Percentiles rank a stretch among this genome's conserved stretches.
Conservation (phyloP, 2,888 invertebrate species). For the Caenorhabditis doughertyi region DNA sequence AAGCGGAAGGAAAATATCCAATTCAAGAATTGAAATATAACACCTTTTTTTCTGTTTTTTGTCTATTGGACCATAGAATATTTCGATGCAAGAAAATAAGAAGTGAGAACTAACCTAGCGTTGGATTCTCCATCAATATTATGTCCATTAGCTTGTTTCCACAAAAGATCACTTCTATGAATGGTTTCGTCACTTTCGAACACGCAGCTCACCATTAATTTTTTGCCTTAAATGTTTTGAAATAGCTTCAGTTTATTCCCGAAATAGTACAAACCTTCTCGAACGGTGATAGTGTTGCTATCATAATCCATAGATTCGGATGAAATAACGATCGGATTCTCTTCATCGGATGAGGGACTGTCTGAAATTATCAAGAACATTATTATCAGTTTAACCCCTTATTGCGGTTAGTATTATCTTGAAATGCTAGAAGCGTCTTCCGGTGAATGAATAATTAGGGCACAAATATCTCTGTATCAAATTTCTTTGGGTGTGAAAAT, state of each 20-base stretch:
- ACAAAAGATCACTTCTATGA: conserved; percentile 72
- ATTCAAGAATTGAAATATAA: conserved; percentile 61
- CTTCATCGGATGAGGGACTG: conserved; percentile 35
- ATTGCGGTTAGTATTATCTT: conserved; percentile 27
- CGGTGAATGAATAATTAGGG: conserved; percentile 52
- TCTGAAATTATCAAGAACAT: conserved; percentile 39
- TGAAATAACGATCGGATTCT: conserved; percentile 63
- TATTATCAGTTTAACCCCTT: neutral
- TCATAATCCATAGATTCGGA: conserved; percentile 68
- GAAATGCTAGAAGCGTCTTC: conserved; percentile 45
- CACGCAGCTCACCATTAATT: conserved; percentile 72
- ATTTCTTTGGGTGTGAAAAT: conserved; percentile 52
- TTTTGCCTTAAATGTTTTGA: conserved; percentile 44
- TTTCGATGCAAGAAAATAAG: no score
- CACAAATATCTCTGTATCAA: conserved; percentile 11
- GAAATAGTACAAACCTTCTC: conserved; percentile 55
- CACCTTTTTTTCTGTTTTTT: conserved; percentile 1
- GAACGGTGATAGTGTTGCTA: conserved; percentile 61
- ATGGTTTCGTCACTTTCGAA: conserved; percentile 69
- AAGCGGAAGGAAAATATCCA: conserved; percentile 57
- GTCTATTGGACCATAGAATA: neutral
- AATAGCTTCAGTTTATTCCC: neutral
- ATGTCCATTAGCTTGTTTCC: conserved; percentile 73
- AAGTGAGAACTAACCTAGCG: conserved; percentile 70
- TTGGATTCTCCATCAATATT: conserved; percentile 73